These are phyloP conservation scores for Anolis carolinensis DNA, from an alignment of 2,113 vertebrate genomes.

Conservation along the genomic window DNA sequence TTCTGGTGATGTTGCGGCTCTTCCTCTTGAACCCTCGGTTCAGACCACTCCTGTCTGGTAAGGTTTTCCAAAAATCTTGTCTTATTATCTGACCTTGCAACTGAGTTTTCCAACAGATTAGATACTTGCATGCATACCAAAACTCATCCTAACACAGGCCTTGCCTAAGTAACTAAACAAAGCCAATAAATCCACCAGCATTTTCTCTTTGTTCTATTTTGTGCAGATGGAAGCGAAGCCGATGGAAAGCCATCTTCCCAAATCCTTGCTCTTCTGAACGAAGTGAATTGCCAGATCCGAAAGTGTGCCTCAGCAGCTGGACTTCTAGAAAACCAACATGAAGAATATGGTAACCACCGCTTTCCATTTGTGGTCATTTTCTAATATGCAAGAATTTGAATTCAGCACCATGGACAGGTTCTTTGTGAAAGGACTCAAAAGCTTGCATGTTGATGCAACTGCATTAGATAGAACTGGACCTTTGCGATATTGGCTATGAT, in stretches of 20 bases:
- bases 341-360: constrained; percentile 23
- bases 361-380: neutral
- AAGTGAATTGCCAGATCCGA: constrained; percentile 68
- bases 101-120: neutral
- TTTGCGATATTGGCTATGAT: neutral
- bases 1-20: constrained; percentile 38
- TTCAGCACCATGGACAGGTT: constrained; percentile 18
- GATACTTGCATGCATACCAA: too few relatives aligned
- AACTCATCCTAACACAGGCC: neutral
- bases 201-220: neutral
- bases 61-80: neutral
- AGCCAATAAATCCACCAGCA: neutral
- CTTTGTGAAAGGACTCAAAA: neutral
- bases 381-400: neutral
- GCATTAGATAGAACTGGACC: neutral
- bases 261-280: constrained; percentile 77
- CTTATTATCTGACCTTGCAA: neutral
- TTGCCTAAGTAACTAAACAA: too few relatives aligned
- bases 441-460: neutral
- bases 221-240: constrained; percentile 19
- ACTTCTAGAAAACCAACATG: constrained; percentile 26
- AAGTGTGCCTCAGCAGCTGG: constrained; percentile 54
- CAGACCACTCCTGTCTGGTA: neutral
- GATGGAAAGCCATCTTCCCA: constrained; percentile 62
- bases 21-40: constrained; percentile 51